Conservation (phyloP, 2,113 vertebrate genomes). For the Tapirus terrestris region DNA sequence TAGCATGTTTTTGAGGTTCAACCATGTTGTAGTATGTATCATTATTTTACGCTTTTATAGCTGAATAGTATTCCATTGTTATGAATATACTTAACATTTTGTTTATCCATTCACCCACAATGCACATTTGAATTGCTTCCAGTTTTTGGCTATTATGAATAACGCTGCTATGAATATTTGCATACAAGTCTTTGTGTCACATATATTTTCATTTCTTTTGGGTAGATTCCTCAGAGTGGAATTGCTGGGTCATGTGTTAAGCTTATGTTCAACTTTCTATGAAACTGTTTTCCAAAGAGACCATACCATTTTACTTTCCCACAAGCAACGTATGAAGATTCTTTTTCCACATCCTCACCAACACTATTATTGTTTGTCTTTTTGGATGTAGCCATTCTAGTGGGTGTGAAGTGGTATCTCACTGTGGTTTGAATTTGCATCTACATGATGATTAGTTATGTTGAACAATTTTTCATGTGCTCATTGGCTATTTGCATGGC, state of each 20-base stretch:
- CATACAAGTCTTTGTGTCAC: background rate
- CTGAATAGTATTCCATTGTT: background rate
- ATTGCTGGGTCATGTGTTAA: background rate
- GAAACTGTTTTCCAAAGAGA: background rate
- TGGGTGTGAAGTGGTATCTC: background rate
- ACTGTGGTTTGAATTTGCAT: background rate
- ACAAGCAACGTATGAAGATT: background rate
- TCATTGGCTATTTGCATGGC: background rate
- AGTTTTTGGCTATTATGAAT: background rate
- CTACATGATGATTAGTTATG: background rate
- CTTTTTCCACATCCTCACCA: background rate
- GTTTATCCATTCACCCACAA: background rate
- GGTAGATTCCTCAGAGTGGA: background rate
- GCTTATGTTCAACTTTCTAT: background rate
- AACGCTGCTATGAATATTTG: background rate
- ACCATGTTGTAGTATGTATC: background rate
- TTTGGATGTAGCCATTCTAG: background rate
- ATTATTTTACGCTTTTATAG: background rate
- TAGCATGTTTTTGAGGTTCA: background rate
- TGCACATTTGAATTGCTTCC: background rate
- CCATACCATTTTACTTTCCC: background rate
- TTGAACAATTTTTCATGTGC: background rate
- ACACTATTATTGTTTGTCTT: background rate
- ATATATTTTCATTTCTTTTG: background rate
- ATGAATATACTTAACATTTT: background rate